Conservation (phyloP, 2,888 invertebrate species). For the Germaria angustata region DNA sequence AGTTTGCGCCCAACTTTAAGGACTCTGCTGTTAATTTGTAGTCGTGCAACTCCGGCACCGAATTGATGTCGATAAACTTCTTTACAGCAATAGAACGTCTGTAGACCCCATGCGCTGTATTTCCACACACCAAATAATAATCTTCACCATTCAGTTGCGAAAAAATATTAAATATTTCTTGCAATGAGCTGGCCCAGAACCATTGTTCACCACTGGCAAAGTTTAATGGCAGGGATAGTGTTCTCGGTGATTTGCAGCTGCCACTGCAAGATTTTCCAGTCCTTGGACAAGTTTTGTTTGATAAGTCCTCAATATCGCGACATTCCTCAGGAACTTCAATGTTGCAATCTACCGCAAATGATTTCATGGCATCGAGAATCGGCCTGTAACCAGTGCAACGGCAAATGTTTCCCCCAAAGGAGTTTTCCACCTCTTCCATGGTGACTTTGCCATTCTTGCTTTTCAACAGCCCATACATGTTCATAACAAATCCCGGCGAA, state of each 20-base stretch:
- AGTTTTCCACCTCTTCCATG: conserved; percentile 86
- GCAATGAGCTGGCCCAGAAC: conserved; percentile 73
- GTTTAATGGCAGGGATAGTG: not conserved
- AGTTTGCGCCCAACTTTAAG: conserved; percentile 76
- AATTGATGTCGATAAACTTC: conserved; percentile 84
- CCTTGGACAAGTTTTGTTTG: conserved; percentile 79
- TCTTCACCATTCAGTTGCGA: conserved; percentile 73
- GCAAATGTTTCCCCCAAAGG: conserved; percentile 89
- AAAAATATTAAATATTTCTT: conserved; percentile 76
- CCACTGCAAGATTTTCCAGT: conserved; percentile 78
- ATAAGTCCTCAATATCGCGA: conserved; percentile 79
- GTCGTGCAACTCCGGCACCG: conserved; percentile 82
- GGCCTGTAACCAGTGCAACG: conserved; percentile 90
- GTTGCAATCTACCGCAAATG: conserved; percentile 84
- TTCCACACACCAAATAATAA: conserved; percentile 87
- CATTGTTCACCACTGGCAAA: conserved; percentile 74
- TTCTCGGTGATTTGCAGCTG: conserved; percentile 71
- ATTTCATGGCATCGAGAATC: conserved; percentile 89
- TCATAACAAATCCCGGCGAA: conserved; percentile 89
- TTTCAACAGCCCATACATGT: conserved; percentile 83
- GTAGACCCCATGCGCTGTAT: conserved; percentile 86
- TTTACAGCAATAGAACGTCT: conserved; percentile 75
- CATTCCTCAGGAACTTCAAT: conserved; percentile 80
- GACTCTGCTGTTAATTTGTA: conserved; percentile 74
- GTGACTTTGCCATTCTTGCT: conserved; percentile 81